Conservation (phyloP, 1,140 invertebrate genomes). For the Agrilus planipennis region DNA sequence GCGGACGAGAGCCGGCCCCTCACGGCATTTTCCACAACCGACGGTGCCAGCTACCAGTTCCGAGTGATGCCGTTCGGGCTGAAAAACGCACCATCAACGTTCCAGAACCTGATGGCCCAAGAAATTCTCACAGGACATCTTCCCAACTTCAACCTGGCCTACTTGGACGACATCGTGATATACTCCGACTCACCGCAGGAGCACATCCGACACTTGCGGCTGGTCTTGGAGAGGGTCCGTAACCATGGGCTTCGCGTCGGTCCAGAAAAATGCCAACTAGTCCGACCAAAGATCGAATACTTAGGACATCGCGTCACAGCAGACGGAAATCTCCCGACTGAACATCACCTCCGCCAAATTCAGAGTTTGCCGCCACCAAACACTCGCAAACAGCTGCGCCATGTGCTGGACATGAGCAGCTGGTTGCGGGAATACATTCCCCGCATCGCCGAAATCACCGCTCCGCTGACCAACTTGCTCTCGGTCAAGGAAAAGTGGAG, state of each 20-base stretch:
- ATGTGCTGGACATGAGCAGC: slow-evolving; percentile 1
- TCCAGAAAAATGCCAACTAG: slow-evolving; percentile 10
- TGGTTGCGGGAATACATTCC: slow-evolving; percentile 5
- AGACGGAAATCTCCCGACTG: background rate
- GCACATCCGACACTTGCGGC: slow-evolving; percentile 6
- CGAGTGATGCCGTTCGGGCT: slow-evolving; percentile 35
- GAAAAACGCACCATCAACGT: slow-evolving; percentile 27
- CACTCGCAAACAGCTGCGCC: background rate
- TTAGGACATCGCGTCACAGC: slow-evolving; percentile 1
- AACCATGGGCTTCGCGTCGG: slow-evolving; percentile 2
- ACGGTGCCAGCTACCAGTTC: slow-evolving; percentile 31
- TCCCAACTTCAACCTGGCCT: slow-evolving; percentile 9
- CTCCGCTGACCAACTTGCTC: slow-evolving; percentile 2
- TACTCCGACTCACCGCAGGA: slow-evolving; percentile 1
- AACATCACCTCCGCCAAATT: background rate
- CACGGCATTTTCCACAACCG: slow-evolving; percentile 34
- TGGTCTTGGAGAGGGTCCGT: slow-evolving; percentile 1
- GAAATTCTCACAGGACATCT: slow-evolving; percentile 9
- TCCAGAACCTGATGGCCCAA: slow-evolving; percentile 21
- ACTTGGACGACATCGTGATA: slow-evolving; percentile 12
- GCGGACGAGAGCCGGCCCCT: slow-evolving; percentile 18
- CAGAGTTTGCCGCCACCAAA: background rate
- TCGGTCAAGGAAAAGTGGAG: background rate
- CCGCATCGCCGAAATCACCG: background rate
- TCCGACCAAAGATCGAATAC: background rate